Evolutionary conservation across 2,888 invertebrate genomes (phyloP).

Genomic region (Phortica okadai): DNA sequence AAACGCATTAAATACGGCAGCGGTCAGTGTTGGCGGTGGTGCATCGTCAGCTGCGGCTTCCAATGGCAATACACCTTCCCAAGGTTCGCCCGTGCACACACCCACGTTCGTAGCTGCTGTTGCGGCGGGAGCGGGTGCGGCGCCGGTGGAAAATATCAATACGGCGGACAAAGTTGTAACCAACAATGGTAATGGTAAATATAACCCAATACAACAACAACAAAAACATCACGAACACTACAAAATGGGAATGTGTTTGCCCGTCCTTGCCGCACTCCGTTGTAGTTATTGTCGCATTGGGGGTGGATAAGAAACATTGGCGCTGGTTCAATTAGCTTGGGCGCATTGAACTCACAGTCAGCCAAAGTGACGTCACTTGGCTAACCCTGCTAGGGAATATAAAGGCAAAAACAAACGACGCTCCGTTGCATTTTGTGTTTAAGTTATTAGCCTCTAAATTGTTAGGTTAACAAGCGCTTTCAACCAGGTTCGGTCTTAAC

Average conservation of each 20-base stretch:
- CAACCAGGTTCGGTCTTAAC: constrained; percentile 12
- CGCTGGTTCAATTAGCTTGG: constrained; percentile 23
- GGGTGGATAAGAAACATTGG: not conserved
- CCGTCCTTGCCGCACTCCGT: not conserved
- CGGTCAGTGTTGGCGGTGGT: constrained; percentile 49
- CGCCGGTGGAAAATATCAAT: constrained; percentile 66
- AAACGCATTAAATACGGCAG: constrained; percentile 60
- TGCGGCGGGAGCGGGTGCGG: constrained; percentile 41
- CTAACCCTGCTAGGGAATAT: constrained; percentile 13
- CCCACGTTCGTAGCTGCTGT: constrained; percentile 52
- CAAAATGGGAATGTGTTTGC: not conserved
- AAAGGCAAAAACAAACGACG: not conserved
- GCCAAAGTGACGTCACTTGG: constrained; percentile 27
- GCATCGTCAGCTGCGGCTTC: constrained; percentile 56
- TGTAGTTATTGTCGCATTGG: constrained; percentile 3
- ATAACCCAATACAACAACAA: constrained; percentile 25
- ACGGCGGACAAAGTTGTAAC: constrained; percentile 68
- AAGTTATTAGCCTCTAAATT: constrained; percentile 46
- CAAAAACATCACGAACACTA: not conserved
- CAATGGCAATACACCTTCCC: constrained; percentile 60
- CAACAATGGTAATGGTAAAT: constrained; percentile 75
- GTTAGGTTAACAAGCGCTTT: not conserved
- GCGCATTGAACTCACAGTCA: constrained; percentile 29
- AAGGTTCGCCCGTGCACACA: constrained; percentile 59
- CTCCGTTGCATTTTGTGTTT: not conserved